Conservation (phyloP, 30 jellyfish, hydroid and myxozoan genomes). For the Rhopilema esculentum region DNA sequence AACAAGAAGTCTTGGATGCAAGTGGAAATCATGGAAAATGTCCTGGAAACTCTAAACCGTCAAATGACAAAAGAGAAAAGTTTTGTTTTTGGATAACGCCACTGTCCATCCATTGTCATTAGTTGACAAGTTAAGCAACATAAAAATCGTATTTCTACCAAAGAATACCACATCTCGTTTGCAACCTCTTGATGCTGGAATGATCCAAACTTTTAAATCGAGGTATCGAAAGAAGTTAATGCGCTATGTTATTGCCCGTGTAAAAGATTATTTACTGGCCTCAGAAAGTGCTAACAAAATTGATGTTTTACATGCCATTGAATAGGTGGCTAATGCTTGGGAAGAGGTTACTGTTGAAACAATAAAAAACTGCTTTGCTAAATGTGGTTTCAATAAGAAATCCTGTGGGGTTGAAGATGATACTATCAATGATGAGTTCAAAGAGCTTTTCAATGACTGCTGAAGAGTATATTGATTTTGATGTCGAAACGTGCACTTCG, state of each 20-base stretch:
- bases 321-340: conserved; percentile 64
- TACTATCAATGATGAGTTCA: conserved; percentile 43
- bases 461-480: no score
- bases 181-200: conserved; percentile 59
- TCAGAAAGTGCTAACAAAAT: conserved; percentile 38
- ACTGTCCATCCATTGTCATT: conserved; percentile 52
- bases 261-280: conserved; percentile 29
- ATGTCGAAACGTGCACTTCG: no score
- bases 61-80: conserved; percentile 18
- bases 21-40: conserved; percentile 21
- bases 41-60: conserved; percentile 34
- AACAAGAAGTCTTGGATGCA: conserved; percentile 56
- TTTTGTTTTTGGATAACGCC: conserved; percentile 51
- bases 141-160: conserved; percentile 51
- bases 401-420: conserved; percentile 57
- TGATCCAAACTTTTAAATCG: not conserved
- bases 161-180: conserved; percentile 44
- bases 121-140: conserved; percentile 31
- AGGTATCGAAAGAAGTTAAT: conserved; percentile 14
- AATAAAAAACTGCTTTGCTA: conserved; percentile 52
- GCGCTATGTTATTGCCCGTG: conserved; percentile 37
- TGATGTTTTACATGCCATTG: conserved; percentile 59
- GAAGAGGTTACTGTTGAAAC: conserved; percentile 60
- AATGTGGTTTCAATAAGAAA: conserved; percentile 53
- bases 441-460: no score